Evolutionary conservation across 2,797 vertebrate genomes (phyloP).

Genomic region (Sandelia bainsii): DNA sequence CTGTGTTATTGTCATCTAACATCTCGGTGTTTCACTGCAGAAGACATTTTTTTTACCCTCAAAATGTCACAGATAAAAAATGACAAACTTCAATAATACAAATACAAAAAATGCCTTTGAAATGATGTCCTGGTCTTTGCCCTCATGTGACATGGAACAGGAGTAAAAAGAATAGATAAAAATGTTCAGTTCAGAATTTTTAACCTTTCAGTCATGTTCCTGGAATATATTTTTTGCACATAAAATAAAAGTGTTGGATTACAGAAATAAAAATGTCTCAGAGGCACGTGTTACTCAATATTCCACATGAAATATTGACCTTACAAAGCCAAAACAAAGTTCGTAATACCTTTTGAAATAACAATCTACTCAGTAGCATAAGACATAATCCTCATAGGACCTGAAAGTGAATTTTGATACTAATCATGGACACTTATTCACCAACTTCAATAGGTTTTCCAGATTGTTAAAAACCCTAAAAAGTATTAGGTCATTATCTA

Average conservation of each 20-base stretch:
- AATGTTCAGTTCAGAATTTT: conserved; percentile 28
- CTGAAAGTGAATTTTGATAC: conserved; percentile 28
- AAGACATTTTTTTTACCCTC: no score
- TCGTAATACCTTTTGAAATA: conserved; percentile 42
- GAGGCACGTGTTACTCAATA: conserved; percentile 48
- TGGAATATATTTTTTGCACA: conserved; percentile 22
- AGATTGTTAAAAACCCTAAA: conserved; percentile 35
- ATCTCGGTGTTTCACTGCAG: conserved; percentile 19
- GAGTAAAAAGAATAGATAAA: conserved; percentile 27
- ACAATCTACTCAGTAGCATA: conserved; percentile 49
- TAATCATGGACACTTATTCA: conserved; percentile 32
- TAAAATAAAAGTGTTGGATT: conserved; percentile 63
- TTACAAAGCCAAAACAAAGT: conserved; percentile 61
- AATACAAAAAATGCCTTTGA: neutral
- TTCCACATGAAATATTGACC: conserved; percentile 51
- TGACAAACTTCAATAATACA: neutral
- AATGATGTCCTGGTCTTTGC: conserved; percentile 16
- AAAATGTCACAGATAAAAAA: conserved; percentile 12
- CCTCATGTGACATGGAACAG: conserved; percentile 31
- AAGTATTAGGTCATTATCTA: conserved; percentile 15
- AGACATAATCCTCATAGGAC: conserved; percentile 23
- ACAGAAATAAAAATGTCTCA: conserved; percentile 65
- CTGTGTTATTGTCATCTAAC: neutral
- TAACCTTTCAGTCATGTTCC: conserved; percentile 30
- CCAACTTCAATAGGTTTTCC: conserved; percentile 27